These are phyloP conservation scores for Drosophila subpulchrella DNA, from an alignment of 1,140 invertebrate genomes.

Conservation along the genomic window DNA sequence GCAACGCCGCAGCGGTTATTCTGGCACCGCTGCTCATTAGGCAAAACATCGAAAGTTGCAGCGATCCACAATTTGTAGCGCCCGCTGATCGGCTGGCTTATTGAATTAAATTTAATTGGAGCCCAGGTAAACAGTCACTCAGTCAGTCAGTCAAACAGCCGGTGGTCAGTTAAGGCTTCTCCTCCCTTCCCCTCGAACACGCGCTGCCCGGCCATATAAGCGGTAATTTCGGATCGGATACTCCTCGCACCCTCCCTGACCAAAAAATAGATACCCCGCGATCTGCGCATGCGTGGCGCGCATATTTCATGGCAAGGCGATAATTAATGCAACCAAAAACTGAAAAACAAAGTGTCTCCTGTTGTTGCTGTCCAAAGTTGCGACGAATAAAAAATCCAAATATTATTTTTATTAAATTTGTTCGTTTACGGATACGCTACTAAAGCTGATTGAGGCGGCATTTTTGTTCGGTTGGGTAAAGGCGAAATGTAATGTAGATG, in stretches of 20 bases:
- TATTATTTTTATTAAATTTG: conserved; percentile 73
- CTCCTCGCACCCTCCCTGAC: conserved; percentile 8
- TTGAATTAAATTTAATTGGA: conserved; percentile 75
- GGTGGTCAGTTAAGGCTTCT: conserved; percentile 30
- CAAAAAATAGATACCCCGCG: conserved; percentile 30
- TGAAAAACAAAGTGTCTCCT: conserved; percentile 71
- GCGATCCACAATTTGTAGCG: conserved; percentile 66
- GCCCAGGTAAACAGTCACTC: conserved; percentile 74
- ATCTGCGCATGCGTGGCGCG: conserved; percentile 76
- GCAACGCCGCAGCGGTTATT: conserved; percentile 31
- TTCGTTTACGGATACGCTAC: conserved; percentile 56
- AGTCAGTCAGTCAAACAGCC: conserved; percentile 52
- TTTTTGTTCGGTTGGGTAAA: neutral
- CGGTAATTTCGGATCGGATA: conserved; percentile 23
- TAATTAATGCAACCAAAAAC: conserved; percentile 82
- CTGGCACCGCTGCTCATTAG: conserved; percentile 62
- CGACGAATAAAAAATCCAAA: conserved; percentile 50
- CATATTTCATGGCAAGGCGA: conserved; percentile 83
- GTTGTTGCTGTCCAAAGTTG: conserved; percentile 45
- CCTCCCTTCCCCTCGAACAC: conserved; percentile 32
- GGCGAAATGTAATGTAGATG: no score
- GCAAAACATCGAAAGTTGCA: conserved; percentile 64
- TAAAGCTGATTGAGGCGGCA: conserved; percentile 31
- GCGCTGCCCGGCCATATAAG: conserved; percentile 53
- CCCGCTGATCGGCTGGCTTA: conserved; percentile 57